phyloP scores from a whole-genome alignment of 2,113 vertebrate species.

The human region GRCh38 chr18:63208001-63208500 shows the following conservation, averaged over 20 bases:
- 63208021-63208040: constrained; percentile 22
- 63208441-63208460: constrained; percentile 30
- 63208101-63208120: constrained; percentile 50
- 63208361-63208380: constrained; percentile 19
- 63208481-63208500: not conserved
- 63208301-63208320: not conserved
- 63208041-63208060: constrained; percentile 29
- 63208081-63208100: constrained; percentile 22
- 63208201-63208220: constrained; percentile 59
- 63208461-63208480: constrained; percentile 41
- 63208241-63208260: constrained; percentile 32
- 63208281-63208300: not conserved
- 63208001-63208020: constrained; percentile 45
- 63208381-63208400: constrained; percentile 5
- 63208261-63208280: constrained; percentile 71
- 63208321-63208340: not conserved
- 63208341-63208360: not conserved
- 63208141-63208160: constrained; percentile 7
- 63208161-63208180: constrained; percentile 43
- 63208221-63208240: constrained; percentile 55
- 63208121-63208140: constrained; percentile 51
- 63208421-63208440: constrained; percentile 5
- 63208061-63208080: not conserved
- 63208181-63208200: constrained; percentile 53
- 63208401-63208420: constrained; percentile 4